Evolutionary conservation across 2,888 invertebrate species (phyloP).

Genomic region (Troides oblongomaculatus): DNA sequence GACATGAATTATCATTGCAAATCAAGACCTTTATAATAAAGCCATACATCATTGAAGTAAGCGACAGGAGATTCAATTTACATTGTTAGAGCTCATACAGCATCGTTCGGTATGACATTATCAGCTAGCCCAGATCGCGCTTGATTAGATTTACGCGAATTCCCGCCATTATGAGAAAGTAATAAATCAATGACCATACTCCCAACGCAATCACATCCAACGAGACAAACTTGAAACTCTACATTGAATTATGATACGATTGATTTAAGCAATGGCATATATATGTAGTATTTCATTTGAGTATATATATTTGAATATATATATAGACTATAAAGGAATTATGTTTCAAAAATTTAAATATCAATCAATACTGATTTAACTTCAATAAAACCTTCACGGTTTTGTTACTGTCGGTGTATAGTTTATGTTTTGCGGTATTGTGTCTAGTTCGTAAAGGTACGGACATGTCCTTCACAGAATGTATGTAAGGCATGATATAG

Average conservation of each 20-base stretch:
- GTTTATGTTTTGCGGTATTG: conserved; percentile 16
- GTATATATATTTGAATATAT: no score
- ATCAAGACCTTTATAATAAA: conserved; percentile 1
- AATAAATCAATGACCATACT: conserved; percentile 28
- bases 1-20: neutral
- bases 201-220: conserved; percentile 5
- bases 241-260: no score
- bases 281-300: no score
- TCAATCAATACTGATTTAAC: conserved; percentile 7
- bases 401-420: neutral
- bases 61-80: conserved; percentile 24
- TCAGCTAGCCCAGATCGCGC: conserved; percentile 13
- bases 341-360: neutral
- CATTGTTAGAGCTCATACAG: conserved; percentile 18
- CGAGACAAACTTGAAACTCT: neutral
- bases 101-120: conserved; percentile 9
- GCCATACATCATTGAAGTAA: conserved; percentile 9
- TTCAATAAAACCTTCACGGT: conserved; percentile 11
- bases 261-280: no score
- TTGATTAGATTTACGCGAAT: conserved; percentile 26
- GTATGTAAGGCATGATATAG: conserved; percentile 11
- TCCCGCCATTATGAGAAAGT: conserved; percentile 8
- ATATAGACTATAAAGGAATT: no score
- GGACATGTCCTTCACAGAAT: conserved; percentile 19
- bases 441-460: conserved; percentile 25